A percentile compares a stretch with the other conserved stretches of the same genome.
phyloP scores from a whole-genome alignment of 2,888 invertebrate species.

The Limnephilus lunatus region DNA sequence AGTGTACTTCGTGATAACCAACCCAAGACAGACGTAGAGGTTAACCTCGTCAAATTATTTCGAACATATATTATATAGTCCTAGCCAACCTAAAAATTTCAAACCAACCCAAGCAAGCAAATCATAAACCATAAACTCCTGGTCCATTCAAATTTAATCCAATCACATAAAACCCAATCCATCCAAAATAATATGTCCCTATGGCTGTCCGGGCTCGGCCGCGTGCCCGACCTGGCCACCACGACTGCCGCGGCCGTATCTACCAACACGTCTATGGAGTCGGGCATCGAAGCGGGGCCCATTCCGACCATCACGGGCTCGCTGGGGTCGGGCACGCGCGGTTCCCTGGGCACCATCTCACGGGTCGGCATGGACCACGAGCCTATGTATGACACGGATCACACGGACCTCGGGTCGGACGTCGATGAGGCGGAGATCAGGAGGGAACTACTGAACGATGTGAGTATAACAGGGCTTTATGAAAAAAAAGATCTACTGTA shows the following conservation, averaged over 20 bases:
- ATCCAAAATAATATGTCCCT: slow-evolving; percentile 72
- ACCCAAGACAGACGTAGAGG: background rate
- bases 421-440: slow-evolving; percentile 87
- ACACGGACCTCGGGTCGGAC: slow-evolving; percentile 88
- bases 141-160: background rate
- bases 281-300: slow-evolving; percentile 82
- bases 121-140: background rate
- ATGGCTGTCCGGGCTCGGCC: slow-evolving; percentile 75
- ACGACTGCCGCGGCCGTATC: slow-evolving; percentile 73
- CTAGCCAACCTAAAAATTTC: background rate
- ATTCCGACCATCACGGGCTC: slow-evolving; percentile 86
- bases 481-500: no score
- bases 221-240: slow-evolving; percentile 71
- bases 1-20: background rate
- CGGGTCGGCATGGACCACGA: slow-evolving; percentile 75
- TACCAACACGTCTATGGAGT: slow-evolving; percentile 79
- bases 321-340: slow-evolving; percentile 76
- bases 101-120: no score
- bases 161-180: background rate
- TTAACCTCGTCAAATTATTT: background rate
- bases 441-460: slow-evolving; percentile 87
- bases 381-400: slow-evolving; percentile 86
- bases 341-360: slow-evolving; percentile 79
- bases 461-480: slow-evolving; percentile 77
- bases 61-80: background rate